Conservation (phyloP, 2,113 vertebrate genomes). For the Ictidomys tridecemlineatus region DNA sequence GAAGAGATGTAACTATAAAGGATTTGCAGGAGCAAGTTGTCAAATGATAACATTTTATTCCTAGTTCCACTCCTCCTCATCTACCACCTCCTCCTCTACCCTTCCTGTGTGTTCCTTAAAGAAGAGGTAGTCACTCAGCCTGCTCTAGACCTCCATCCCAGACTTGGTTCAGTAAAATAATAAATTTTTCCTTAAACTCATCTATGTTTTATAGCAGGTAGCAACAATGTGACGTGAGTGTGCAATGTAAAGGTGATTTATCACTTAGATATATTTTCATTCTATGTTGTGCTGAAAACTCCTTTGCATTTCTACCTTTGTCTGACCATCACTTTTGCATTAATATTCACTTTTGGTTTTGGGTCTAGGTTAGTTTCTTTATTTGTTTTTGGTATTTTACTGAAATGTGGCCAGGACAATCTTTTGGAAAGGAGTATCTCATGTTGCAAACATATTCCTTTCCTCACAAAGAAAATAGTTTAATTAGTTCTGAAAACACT, state of each 20-base stretch:
- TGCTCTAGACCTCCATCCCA: not conserved
- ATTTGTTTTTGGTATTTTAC: slow-evolving; percentile 53
- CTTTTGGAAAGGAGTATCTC: not conserved
- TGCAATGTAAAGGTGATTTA: not conserved
- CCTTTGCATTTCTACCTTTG: not conserved
- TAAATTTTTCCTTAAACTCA: not conserved
- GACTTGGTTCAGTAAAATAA: not conserved
- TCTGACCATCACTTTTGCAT: not conserved
- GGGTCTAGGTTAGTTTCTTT: not conserved
- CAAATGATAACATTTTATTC: slow-evolving; percentile 32
- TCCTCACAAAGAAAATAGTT: not conserved
- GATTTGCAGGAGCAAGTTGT: not conserved
- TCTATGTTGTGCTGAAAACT: not conserved
- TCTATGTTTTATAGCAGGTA: not conserved
- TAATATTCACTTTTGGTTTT: slow-evolving; percentile 13
- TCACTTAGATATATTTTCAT: not conserved
- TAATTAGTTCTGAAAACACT: slow-evolving; percentile 13
- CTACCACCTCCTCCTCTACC: not conserved
- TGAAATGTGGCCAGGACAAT: not conserved
- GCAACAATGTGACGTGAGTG: not conserved
- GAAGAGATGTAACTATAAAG: not conserved
- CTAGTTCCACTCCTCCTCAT: not conserved
- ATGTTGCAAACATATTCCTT: not conserved
- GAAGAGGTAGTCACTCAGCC: not conserved
- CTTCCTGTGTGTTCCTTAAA: not conserved